Evolutionary conservation across 2,797 vertebrate species (phyloP).

Genomic region (Huso huso): DNA sequence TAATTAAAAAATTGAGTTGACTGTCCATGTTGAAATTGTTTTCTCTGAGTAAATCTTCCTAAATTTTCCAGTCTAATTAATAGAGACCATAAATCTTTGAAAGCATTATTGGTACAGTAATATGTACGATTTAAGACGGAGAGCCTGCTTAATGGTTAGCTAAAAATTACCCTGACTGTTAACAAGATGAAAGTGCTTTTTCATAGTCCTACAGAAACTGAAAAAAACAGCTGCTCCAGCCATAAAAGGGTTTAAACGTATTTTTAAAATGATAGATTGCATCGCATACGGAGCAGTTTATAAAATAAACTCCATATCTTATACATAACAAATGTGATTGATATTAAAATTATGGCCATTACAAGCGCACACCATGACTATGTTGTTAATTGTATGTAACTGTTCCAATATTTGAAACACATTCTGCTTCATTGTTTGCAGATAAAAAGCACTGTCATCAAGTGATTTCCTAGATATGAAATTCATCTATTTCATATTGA

Average conservation of each 20-base stretch:
- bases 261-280: constrained; percentile 38
- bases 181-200: constrained; percentile 42
- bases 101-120: constrained; percentile 39
- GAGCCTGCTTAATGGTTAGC: constrained; percentile 31
- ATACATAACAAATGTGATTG: constrained; percentile 38
- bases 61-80: constrained; percentile 54
- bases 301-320: constrained; percentile 32
- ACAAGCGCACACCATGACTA: not conserved
- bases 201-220: constrained; percentile 22
- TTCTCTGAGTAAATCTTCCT: constrained; percentile 36
- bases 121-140: constrained; percentile 47
- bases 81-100: constrained; percentile 48
- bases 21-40: constrained; percentile 50
- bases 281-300: constrained; percentile 14
- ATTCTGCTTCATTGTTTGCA: constrained; percentile 27
- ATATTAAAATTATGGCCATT: constrained; percentile 31
- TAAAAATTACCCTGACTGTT: constrained; percentile 30
- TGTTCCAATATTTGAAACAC: constrained; percentile 4
- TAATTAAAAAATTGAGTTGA: constrained; percentile 55
- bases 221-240: constrained; percentile 36
- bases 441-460: constrained; percentile 15
- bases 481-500: constrained; percentile 11
- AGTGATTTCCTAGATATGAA: constrained; percentile 13
- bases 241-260: constrained; percentile 20
- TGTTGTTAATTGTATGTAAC: constrained; percentile 8